Evolutionary conservation across 2,113 vertebrate species (phyloP), one percentile per base, ranked within the genome.

Genomic region (Periophthalmus modestus): DNA sequence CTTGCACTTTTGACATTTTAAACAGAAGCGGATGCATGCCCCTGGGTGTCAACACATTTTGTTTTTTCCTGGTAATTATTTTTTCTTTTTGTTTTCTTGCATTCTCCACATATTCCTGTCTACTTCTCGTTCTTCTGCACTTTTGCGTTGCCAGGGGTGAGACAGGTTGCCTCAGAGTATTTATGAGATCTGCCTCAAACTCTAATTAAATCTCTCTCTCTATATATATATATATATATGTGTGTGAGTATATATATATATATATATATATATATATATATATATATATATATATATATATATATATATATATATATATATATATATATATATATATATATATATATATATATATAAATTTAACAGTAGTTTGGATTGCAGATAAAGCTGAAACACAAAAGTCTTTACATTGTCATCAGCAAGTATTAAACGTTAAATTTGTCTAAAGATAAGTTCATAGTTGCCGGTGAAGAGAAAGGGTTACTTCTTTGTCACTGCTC

Each of bases 161-260:
- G 77, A 81, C 70, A 74, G 75, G 69, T 85, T 75, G 85, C 89
- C 77, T 67, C 74, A 82, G 89, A 89, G 85, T 82, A 74, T 89
- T 39, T 39, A 19, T 12, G 62, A 43, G 62, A 86, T 86, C 72
- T 81, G 80, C 55, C 78, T 34, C 81, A 59, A 83, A 82, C 82
- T 71, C 73, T 92, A 89, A 90, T 91, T 92, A 89, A 91, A 89
- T 90, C 92, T 90, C 91, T 57, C 61, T 55, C 69, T 24, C 61
- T 5, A n/a, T n/a, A n/a, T n/a, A n/a, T n/a, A n/a, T n/a, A n/a
- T n/a, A n/a, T n/a, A n/a, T n/a, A n/a, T n/a, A n/a, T n/a, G n/a
- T n/a, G n/a, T n/a, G n/a, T n/a, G n/a, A n/a, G n/a, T n/a, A n/a
- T n/a, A n/a, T n/a, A n/a, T n/a, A n/a, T n/a, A n/a, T n/a, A n/a